A percentile compares a stretch with the other conserved stretches of the same genome.
Evolutionary conservation across 2,113 vertebrate species (phyloP).

Genomic region (Sinocyclocheilus rhinocerous): DNA sequence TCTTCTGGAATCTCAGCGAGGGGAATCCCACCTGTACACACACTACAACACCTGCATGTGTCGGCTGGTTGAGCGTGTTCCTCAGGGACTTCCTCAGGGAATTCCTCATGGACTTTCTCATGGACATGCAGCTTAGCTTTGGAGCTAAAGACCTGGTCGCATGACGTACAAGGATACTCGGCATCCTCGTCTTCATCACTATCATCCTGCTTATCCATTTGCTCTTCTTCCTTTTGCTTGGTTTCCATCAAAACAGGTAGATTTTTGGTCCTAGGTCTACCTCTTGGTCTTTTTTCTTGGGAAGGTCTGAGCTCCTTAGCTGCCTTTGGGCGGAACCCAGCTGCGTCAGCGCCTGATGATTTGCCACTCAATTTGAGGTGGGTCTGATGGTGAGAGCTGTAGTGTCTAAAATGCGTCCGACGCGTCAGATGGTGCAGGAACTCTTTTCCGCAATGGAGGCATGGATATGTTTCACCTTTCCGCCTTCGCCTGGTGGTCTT

Average conservation of each 20-base stretch:
- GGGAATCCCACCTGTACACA: constrained; percentile 69
- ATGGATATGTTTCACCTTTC: constrained; percentile 59
- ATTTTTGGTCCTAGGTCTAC: constrained; percentile 1
- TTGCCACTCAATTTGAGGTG: constrained; percentile 52
- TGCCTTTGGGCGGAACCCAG: not conserved
- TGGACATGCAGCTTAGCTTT: constrained; percentile 67
- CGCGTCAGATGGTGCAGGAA: constrained; percentile 73
- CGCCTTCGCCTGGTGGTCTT: constrained; percentile 45
- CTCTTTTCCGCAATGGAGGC: constrained; percentile 69
- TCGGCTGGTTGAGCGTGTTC: not conserved
- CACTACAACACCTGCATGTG: constrained; percentile 63
- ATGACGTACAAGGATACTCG: constrained; percentile 74
- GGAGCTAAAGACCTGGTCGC: constrained; percentile 68
- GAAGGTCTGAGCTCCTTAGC: not conserved
- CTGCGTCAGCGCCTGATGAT: not conserved
- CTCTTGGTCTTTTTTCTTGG: constrained; percentile 44
- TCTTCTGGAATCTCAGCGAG: constrained; percentile 52
- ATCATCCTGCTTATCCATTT: not conserved
- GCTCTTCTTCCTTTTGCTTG: constrained; percentile 27
- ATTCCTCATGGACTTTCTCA: not conserved
- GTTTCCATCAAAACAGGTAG: not conserved
- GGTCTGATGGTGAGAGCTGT: constrained; percentile 32
- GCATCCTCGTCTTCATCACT: constrained; percentile 47
- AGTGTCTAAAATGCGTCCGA: constrained; percentile 61
- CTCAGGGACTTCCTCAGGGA: constrained; percentile 2